These are phyloP conservation scores for Drosophila mercatorum DNA, from an alignment of 2,888 invertebrate genomes.

Conservation along the genomic window DNA sequence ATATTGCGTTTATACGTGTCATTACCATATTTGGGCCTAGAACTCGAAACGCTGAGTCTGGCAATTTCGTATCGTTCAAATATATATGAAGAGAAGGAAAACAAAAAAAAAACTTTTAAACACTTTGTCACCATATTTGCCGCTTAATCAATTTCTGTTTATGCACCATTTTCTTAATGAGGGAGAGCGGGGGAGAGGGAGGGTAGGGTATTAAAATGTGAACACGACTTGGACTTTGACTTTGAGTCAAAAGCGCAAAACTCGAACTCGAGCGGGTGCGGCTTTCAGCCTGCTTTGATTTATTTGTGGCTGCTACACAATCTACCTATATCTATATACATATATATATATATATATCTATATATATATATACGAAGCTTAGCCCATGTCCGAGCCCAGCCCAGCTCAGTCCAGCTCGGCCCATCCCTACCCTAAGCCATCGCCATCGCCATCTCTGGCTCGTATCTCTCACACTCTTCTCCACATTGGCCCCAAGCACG, in stretches of 20 bases:
- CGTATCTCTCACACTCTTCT: slow-evolving; percentile 2
- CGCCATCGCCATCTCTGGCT: slow-evolving; percentile 2
- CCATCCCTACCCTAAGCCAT: slow-evolving; percentile 23
- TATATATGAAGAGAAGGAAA: neutral
- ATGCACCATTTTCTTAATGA: slow-evolving; percentile 52
- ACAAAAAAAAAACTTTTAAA: slow-evolving; percentile 45
- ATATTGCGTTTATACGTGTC: slow-evolving; percentile 70
- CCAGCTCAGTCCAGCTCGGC: slow-evolving; percentile 20
- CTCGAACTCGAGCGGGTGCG: slow-evolving; percentile 32
- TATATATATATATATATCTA: too few relatives aligned
- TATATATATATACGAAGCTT: slow-evolving; percentile 1
- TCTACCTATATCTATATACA: neutral
- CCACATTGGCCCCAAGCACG: slow-evolving; percentile 60
- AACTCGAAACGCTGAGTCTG: slow-evolving; percentile 49
- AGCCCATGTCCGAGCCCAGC: slow-evolving; percentile 21
- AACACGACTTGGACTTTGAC: slow-evolving; percentile 46
- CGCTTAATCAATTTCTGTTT: slow-evolving; percentile 73
- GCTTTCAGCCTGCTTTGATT: slow-evolving; percentile 43
- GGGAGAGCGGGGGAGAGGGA: too few relatives aligned
- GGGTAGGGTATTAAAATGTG: slow-evolving; percentile 3
- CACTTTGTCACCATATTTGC: slow-evolving; percentile 77
- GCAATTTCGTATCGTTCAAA: slow-evolving; percentile 36
- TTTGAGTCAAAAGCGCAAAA: slow-evolving; percentile 2
- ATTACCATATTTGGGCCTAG: slow-evolving; percentile 71
- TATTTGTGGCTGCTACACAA: slow-evolving; percentile 32